phyloP scores from a whole-genome alignment of 2,113 vertebrate genomes.

The Pterocles orientalis region DNA sequence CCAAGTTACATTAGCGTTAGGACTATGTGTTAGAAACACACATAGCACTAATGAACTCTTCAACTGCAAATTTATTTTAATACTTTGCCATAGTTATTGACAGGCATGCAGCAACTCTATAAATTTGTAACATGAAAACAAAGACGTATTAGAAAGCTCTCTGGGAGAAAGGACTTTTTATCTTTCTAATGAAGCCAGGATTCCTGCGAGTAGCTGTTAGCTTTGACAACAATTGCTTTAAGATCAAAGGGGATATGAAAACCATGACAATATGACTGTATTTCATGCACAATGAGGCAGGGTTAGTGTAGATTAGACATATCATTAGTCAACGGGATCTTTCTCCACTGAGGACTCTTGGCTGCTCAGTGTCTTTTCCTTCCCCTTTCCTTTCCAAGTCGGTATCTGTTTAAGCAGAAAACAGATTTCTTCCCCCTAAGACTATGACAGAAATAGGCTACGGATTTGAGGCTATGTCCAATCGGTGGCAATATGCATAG shows the following conservation, averaged over 20 bases:
- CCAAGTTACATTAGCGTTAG: not conserved
- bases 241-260: constrained; percentile 58
- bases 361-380: constrained; percentile 62
- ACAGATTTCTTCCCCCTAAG: constrained; percentile 83
- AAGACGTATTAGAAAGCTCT: not conserved
- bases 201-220: constrained; percentile 2
- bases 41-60: not conserved
- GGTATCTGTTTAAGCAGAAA: constrained; percentile 80
- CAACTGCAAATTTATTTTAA: constrained; percentile 6
- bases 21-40: not conserved
- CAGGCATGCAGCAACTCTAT: not conserved
- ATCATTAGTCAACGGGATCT: constrained; percentile 66
- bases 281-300: constrained; percentile 53
- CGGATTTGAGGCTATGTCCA: constrained; percentile 81
- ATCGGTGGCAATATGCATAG: constrained; percentile 95
- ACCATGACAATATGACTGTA: constrained; percentile 53
- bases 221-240: constrained; percentile 57
- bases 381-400: constrained; percentile 69
- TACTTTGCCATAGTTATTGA: not conserved
- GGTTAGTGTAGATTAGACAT: constrained; percentile 68
- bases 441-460: constrained; percentile 95
- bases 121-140: not conserved
- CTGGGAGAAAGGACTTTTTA: not conserved
- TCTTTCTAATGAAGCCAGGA: constrained; percentile 47
- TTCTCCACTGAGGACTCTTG: constrained; percentile 69